phyloP scores from a whole-genome alignment of 2,888 invertebrate species.

The Ryuthela nishihirai region DNA sequence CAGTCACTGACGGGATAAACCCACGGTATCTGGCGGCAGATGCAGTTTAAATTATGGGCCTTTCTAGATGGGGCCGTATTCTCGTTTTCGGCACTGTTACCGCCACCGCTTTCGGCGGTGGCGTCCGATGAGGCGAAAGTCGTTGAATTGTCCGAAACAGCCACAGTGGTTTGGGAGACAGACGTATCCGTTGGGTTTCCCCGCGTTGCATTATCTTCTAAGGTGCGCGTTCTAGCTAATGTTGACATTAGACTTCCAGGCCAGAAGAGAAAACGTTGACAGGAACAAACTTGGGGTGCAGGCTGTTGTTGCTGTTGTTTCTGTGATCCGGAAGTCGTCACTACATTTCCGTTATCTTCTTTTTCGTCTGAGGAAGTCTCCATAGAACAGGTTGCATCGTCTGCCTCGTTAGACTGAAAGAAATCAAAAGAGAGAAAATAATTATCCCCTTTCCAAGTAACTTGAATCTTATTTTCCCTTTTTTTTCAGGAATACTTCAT shows the following conservation, averaged over 20 bases:
- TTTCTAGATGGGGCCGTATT: constrained; percentile 1
- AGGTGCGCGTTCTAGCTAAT: constrained; percentile 6
- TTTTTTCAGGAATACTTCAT: too few relatives aligned
- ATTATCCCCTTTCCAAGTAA: too few relatives aligned
- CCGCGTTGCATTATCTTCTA: constrained; percentile 1
- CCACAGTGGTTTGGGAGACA: too few relatives aligned
- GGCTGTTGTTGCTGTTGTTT: background rate
- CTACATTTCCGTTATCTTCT: constrained; percentile 21
- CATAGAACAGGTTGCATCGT: constrained; percentile 18
- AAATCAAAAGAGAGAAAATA: too few relatives aligned
- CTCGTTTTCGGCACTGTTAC: constrained; percentile 3
- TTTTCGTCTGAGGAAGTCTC: constrained; percentile 14
- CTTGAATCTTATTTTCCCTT: too few relatives aligned
- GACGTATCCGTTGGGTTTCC: constrained; percentile 24
- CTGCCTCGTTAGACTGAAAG: too few relatives aligned
- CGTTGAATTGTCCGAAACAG: too few relatives aligned
- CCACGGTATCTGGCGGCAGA: constrained; percentile 19
- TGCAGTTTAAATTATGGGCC: constrained; percentile 25
- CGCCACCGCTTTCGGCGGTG: background rate
- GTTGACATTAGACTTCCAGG: constrained; percentile 23
- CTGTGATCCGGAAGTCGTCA: background rate
- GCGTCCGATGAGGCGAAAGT: too few relatives aligned
- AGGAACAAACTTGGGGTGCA: constrained; percentile 26
- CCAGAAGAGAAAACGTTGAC: constrained; percentile 25
- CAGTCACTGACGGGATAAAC: constrained; percentile 15